Base-by-base conservation (phyloP, 2,797 vertebrate species). In the Holocentrus rufus region DNA sequence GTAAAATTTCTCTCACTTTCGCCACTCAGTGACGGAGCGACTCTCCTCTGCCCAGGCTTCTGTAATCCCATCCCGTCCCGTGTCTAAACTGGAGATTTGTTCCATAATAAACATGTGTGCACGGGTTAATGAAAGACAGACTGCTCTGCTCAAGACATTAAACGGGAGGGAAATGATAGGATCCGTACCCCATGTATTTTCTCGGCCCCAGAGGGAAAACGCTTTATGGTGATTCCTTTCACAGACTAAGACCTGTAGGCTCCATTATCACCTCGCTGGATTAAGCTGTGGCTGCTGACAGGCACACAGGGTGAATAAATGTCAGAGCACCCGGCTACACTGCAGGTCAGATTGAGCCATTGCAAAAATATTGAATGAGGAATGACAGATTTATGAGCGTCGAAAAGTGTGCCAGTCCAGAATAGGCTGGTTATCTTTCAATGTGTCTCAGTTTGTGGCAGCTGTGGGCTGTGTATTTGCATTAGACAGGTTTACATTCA, bases 171-270 rank as follows among this genome's bases (percentile, higher is more conserved):
- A 71, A 80, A 74, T 63, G 81, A 84, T 85, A 61, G 80, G 74
- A 89, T 83, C 72, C 39, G 67, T 80, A 78, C 69, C 77, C 46
- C 83, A 77, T 82, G 84, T 76, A 78, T 88, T 85, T 77, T 58
- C 80, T 42, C 10, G 23, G 67, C 44, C 84, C 74, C 59, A 3
- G 66, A 62, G 71, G 83, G 66, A 27, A 69, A 73, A 22, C 59
- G 14, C 80, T 91, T 89, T 85, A 89, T 77, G 87, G 76, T 90
- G 89, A 92, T 90, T 85, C 73, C 69, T 91, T 89, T 79, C 55
- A 25, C 91, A 92, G 90, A 39, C 69, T 6, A 7, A 61, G 78
- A 86, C 79, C 87, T 89, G 88, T 74, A 76, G 77, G 77, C 85
- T 88, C 77, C 87, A 84, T 90, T 84, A 87, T 87, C 88, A 88